Percentiles rank a stretch among this genome's conserved stretches.
Evolutionary conservation across 2,797 vertebrate genomes (phyloP).

Genomic region (Hippoglossus hippoglossus): DNA sequence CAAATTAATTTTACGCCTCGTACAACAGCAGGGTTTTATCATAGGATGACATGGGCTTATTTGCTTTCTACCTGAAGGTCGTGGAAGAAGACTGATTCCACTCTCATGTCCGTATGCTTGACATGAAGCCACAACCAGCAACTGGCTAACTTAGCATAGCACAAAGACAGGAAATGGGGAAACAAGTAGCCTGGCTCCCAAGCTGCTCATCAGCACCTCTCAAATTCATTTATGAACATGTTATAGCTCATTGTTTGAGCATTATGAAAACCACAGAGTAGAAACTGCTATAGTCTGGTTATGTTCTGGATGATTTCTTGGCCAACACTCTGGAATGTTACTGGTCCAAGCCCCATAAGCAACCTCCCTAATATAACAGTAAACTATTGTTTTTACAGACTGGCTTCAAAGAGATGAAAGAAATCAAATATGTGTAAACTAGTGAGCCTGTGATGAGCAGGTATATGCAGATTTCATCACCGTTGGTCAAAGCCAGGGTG

Average conservation of each 20-base stretch:
- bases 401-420: neutral
- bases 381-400: neutral
- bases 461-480: too few species aligned
- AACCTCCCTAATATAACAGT: neutral
- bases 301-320: constrained; percentile 5
- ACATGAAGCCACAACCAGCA: neutral
- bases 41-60: constrained; percentile 11
- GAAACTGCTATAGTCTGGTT: neutral
- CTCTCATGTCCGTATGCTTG: neutral
- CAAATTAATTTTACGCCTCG: constrained; percentile 3
- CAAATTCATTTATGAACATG: neutral
- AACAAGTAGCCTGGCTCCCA: neutral
- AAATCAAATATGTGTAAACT: neutral
- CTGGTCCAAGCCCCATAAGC: neutral
- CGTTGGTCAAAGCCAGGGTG: too few species aligned
- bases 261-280: neutral
- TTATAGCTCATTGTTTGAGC: neutral
- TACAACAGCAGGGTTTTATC: constrained; percentile 2
- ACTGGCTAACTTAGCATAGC: neutral
- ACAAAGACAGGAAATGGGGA: neutral
- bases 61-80: neutral
- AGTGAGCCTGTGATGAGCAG: neutral
- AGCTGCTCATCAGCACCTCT: neutral
- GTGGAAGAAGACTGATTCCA: neutral
- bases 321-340: neutral